phyloP scores from a whole-genome alignment of 2,113 vertebrate genomes.

The Egretta garzetta region DNA sequence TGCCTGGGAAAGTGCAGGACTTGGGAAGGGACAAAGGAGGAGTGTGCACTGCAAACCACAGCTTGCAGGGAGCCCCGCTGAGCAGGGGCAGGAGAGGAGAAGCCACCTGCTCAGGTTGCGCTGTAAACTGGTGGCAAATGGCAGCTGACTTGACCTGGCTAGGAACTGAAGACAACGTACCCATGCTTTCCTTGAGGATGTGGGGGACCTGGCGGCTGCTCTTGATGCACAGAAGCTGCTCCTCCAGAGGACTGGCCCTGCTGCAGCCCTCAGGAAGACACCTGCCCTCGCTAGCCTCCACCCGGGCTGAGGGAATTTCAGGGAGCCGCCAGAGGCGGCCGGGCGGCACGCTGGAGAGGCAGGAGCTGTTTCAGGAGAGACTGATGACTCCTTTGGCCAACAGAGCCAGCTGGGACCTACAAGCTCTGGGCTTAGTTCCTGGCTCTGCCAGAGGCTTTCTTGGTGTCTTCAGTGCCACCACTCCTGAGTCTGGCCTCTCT shows the following conservation, averaged over 20 bases:
- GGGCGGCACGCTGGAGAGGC: background rate
- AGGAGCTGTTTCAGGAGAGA: background rate
- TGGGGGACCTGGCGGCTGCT: background rate
- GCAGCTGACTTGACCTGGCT: background rate
- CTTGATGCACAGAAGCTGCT: background rate
- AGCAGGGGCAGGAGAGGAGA: background rate
- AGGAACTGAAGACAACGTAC: accelerated
- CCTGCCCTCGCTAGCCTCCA: accelerated
- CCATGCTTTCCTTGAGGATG: background rate
- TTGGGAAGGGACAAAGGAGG: background rate
- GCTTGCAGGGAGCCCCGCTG: accelerated
- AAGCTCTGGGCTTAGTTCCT: background rate
- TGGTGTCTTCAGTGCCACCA: background rate
- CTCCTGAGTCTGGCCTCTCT: background rate
- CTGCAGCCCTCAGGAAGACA: background rate
- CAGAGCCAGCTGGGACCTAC: accelerated
- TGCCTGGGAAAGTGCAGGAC: background rate
- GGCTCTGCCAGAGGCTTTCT: background rate
- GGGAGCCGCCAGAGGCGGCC: background rate
- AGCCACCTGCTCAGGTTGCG: background rate
- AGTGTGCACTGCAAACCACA: background rate
- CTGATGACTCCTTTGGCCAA: background rate
- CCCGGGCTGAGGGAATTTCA: background rate
- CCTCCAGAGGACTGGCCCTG: background rate
- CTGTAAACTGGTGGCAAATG: background rate